Evolutionary conservation across 2,888 invertebrate genomes (phyloP).

Genomic region (Orthosia incerta): DNA sequence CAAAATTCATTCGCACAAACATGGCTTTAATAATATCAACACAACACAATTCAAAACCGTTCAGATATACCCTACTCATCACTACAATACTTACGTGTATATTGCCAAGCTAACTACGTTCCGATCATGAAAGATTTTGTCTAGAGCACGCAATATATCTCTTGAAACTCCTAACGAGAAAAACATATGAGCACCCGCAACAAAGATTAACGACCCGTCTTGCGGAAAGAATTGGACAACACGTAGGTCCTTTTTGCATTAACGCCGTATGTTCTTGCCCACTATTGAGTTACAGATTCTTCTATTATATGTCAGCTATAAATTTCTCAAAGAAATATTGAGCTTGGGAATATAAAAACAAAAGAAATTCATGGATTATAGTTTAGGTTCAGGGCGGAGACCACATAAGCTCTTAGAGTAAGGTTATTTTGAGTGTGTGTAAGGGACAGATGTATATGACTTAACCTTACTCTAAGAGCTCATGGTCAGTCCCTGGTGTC

Average conservation of each 20-base stretch:
- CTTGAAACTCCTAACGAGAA: slow-evolving; percentile 45
- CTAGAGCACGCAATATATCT: slow-evolving; percentile 42
- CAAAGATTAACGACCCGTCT: slow-evolving; percentile 58
- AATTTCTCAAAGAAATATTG: slow-evolving; percentile 21
- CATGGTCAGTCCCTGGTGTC: too few relatives aligned
- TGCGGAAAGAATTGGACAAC: slow-evolving; percentile 42
- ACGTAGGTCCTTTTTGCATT: slow-evolving; percentile 28
- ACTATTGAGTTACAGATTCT: slow-evolving; percentile 45
- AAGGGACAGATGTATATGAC: too few relatives aligned
- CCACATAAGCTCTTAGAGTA: too few relatives aligned
- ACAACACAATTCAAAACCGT: not conserved
- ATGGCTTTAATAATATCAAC: too few relatives aligned
- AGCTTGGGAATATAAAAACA: slow-evolving; percentile 6
- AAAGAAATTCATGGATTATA: not conserved
- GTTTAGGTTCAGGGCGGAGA: not conserved
- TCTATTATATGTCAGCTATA: slow-evolving; percentile 21
- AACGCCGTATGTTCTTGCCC: slow-evolving; percentile 7
- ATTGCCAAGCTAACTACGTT: slow-evolving; percentile 1
- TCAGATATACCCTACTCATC: too few relatives aligned
- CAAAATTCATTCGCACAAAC: too few relatives aligned
- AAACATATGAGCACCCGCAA: slow-evolving; percentile 49
- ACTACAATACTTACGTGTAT: too few relatives aligned
- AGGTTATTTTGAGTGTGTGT: too few relatives aligned
- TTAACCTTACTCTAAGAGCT: too few relatives aligned
- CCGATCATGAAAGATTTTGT: slow-evolving; percentile 10